Conservation (phyloP, 2,797 vertebrate genomes). For the Trachops cirrhosus region DNA sequence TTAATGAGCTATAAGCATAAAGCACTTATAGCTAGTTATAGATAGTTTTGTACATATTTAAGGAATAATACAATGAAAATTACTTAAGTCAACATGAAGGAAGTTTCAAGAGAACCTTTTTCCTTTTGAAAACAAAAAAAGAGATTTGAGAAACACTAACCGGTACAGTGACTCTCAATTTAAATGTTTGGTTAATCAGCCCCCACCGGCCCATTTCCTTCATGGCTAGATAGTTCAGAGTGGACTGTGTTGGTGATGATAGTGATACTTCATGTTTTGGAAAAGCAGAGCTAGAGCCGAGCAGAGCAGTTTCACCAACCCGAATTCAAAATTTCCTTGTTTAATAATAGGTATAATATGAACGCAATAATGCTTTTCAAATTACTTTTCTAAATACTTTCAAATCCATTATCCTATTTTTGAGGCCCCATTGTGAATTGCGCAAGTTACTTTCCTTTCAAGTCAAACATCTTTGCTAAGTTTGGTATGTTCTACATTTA, state of each 20-base stretch:
- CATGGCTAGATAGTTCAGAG: neutral
- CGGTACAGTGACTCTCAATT: neutral
- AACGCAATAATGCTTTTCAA: conserved; percentile 42
- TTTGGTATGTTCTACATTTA: neutral
- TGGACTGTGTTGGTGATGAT: neutral
- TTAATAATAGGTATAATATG: conserved; percentile 12
- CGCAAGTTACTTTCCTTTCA: conserved; percentile 36
- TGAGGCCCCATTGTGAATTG: conserved; percentile 18
- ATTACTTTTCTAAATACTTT: conserved; percentile 45
- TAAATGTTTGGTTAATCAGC: neutral
- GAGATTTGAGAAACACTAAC: neutral
- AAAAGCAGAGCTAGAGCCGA: conserved; percentile 3
- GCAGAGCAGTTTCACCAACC: neutral
- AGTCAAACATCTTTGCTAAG: conserved; percentile 17
- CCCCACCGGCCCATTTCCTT: neutral
- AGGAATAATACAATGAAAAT: neutral
- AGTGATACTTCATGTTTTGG: neutral
- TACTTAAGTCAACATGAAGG: neutral
- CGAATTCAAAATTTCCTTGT: conserved; percentile 38
- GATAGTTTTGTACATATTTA: neutral
- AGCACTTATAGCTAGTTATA: neutral
- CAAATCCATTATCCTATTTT: conserved; percentile 41
- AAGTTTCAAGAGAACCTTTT: neutral
- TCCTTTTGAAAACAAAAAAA: neutral
- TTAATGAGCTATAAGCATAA: conserved; percentile 1